Conservation (phyloP, 1,140 invertebrate genomes). For the Drosophila nigrodunni region DNA sequence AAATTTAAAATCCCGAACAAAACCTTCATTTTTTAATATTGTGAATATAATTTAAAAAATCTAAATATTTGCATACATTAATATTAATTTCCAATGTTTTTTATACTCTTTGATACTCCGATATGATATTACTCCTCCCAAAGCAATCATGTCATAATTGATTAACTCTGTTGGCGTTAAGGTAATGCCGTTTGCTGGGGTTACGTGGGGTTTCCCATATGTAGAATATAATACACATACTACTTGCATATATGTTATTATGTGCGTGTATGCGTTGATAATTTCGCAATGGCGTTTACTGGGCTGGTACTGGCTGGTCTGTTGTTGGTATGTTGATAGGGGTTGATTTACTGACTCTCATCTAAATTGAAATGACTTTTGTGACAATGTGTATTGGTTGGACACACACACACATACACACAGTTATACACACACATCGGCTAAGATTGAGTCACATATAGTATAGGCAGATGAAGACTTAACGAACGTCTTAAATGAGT, state of each 20-base stretch:
- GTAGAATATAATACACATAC: slow-evolving; percentile 21
- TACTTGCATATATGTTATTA: slow-evolving; percentile 2
- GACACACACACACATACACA: slow-evolving; percentile 36
- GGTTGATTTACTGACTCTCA: slow-evolving; percentile 84
- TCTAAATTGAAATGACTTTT: slow-evolving; percentile 84
- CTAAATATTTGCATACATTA: too few relatives aligned
- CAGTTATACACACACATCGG: not conserved
- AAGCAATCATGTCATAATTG: not conserved
- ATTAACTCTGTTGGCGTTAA: not conserved
- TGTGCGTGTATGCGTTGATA: slow-evolving; percentile 27
- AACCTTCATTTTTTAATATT: too few relatives aligned
- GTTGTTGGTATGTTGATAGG: slow-evolving; percentile 83
- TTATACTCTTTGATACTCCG: too few relatives aligned
- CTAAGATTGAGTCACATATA: slow-evolving; percentile 1
- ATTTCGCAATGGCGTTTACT: slow-evolving; percentile 71
- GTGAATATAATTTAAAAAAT: too few relatives aligned
- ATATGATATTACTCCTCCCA: too few relatives aligned
- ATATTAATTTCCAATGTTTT: too few relatives aligned
- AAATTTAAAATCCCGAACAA: too few relatives aligned
- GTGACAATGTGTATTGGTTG: slow-evolving; percentile 77
- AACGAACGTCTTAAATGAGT: slow-evolving; percentile 60
- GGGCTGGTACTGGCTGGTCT: slow-evolving; percentile 61
- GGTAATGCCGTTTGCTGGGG: slow-evolving; percentile 9
- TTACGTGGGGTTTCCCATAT: slow-evolving; percentile 30
- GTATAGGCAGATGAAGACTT: slow-evolving; percentile 12